Evolutionary conservation across 2,113 vertebrate species (phyloP).

Genomic region (Eidolon helvum): DNA sequence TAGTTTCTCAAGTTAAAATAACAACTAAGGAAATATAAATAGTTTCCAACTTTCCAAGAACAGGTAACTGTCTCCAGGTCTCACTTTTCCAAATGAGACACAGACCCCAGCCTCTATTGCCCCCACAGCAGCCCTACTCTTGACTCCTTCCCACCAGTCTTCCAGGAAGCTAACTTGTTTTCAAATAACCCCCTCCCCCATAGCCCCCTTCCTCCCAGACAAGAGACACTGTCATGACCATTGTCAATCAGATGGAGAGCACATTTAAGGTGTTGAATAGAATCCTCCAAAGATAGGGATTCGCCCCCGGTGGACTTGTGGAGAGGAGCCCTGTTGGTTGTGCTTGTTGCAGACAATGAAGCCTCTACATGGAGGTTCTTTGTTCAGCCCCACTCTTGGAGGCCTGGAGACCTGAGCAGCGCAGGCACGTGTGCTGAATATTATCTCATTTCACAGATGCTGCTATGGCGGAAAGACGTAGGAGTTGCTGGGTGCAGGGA

Average conservation of each 20-base stretch:
- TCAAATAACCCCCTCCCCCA: background rate
- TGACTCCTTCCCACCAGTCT: background rate
- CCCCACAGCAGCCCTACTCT: background rate
- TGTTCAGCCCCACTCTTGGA: conserved; percentile 68
- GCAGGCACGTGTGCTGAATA: conserved; percentile 65
- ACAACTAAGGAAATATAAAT: conserved; percentile 55
- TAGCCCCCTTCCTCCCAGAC: too few species aligned
- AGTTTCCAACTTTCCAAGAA: background rate
- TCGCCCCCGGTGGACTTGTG: fast-evolving
- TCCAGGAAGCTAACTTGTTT: background rate
- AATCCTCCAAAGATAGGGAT: background rate
- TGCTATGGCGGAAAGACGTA: background rate
- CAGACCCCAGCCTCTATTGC: background rate
- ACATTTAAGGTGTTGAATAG: background rate
- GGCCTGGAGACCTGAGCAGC: conserved; percentile 62
- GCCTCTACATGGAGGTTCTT: conserved; percentile 73
- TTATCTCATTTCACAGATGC: conserved; percentile 60
- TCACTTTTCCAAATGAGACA: background rate
- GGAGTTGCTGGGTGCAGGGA: background rate
- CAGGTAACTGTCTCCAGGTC: background rate
- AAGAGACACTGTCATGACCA: background rate
- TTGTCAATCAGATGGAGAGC: background rate
- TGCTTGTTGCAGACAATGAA: conserved; percentile 74
- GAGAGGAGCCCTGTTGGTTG: background rate
- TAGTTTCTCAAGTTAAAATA: conserved; percentile 65